These are phyloP conservation scores for Synchiropus splendidus DNA, from an alignment of 2,113 vertebrate genomes.

Conservation along the genomic window DNA sequence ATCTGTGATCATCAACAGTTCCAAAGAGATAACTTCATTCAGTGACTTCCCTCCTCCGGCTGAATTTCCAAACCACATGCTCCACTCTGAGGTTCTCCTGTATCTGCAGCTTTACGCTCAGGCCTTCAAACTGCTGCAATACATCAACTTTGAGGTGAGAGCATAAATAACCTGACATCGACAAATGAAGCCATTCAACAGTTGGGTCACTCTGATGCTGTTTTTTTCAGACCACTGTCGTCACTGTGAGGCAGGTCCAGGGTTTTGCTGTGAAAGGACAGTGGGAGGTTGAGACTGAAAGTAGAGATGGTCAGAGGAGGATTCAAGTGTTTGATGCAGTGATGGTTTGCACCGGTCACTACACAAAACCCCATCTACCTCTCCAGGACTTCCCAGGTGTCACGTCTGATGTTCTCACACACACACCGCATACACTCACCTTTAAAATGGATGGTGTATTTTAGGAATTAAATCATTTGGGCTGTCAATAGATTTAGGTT, in stretches of 20 bases:
- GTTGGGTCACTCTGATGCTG: neutral
- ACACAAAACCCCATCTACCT: slow-evolving; percentile 65
- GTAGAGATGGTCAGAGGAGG: slow-evolving; percentile 28
- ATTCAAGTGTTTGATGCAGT: slow-evolving; percentile 73
- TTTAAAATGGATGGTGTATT: too few relatives aligned
- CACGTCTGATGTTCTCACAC: neutral
- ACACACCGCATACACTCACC: too few relatives aligned
- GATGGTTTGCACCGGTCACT: slow-evolving; percentile 75
- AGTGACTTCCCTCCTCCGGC: slow-evolving; percentile 77
- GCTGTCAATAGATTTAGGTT: too few relatives aligned
- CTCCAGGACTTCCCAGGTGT: slow-evolving; percentile 76
- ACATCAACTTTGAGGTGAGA: slow-evolving; percentile 69
- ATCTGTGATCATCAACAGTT: slow-evolving; percentile 75
- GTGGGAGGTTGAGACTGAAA: slow-evolving; percentile 75
- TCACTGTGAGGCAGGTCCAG: slow-evolving; percentile 54
- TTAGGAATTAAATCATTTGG: too few relatives aligned
- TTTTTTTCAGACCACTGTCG: slow-evolving; percentile 66
- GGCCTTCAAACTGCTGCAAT: slow-evolving; percentile 66
- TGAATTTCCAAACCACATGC: slow-evolving; percentile 77
- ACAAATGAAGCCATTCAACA: neutral
- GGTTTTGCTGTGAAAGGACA: slow-evolving; percentile 72
- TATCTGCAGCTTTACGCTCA: slow-evolving; percentile 73
- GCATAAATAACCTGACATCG: neutral
- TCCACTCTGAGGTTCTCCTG: slow-evolving; percentile 67
- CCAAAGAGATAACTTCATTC: slow-evolving; percentile 80